Evolutionary conservation across 2,888 invertebrate genomes (phyloP).

Genomic region (Melipona beecheii): DNA sequence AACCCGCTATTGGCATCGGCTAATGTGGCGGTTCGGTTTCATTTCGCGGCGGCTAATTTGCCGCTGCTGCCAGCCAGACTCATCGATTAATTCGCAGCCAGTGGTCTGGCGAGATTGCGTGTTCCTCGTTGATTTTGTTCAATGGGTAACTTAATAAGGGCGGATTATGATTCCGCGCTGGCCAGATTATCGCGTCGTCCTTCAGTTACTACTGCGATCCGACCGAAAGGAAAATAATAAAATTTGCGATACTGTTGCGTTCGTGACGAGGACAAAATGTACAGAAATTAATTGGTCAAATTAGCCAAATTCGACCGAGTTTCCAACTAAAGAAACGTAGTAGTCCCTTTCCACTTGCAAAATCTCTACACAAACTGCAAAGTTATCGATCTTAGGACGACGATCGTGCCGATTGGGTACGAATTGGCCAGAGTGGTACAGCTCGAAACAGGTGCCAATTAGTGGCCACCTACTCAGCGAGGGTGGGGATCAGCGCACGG

Average conservation of each 20-base stretch:
- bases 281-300: too few species aligned
- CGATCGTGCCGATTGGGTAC: too few species aligned
- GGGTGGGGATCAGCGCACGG: slow-evolving; percentile 4
- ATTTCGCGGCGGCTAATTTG: slow-evolving; percentile 39
- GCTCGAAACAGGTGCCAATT: slow-evolving; percentile 26
- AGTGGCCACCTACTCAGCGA: neutral
- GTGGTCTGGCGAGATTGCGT: neutral
- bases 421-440: too few species aligned
- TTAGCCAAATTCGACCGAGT: too few species aligned
- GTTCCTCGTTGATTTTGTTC: neutral
- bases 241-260: too few species aligned
- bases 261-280: too few species aligned
- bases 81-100: slow-evolving; percentile 36
- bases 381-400: too few species aligned
- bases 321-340: too few species aligned
- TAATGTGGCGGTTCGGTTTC: slow-evolving; percentile 51
- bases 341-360: too few species aligned
- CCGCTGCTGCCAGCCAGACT: neutral
- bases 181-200: neutral
- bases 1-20: slow-evolving; percentile 41
- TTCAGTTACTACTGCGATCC: neutral
- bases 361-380: too few species aligned
- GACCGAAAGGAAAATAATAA: too few species aligned
- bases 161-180: neutral
- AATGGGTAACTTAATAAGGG: neutral